Base-by-base conservation (phyloP, 2,888 invertebrate genomes). In the Anodontia alba region DNA sequence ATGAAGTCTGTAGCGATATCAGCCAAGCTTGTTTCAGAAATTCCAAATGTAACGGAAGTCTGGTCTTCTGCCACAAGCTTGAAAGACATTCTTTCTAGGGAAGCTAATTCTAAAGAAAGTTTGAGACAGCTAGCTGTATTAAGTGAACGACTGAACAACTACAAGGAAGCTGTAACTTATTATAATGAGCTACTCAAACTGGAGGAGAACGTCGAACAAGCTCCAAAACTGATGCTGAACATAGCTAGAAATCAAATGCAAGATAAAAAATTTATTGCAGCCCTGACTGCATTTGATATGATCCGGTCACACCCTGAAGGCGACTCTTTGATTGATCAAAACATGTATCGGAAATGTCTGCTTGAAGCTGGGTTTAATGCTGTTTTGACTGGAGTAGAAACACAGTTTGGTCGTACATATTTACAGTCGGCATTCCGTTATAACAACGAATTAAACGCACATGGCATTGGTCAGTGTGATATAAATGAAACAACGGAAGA, bases 1-100 rank as follows among this genome's bases (percentile, higher is more conserved):
- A 54, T 54, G 54, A 54, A 54, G n/a, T n/a, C 54, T 54, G 54
- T 54, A 12, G 54, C 54, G 8, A 26, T 54, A 54, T 54, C 54
- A 20, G 54, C 54, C 3, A 54, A 54, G 26, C 29, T 54, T 26
- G 54, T 54, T 5, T 12, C 54, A 23, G 54, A 12, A 12, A 54
- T 54, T 29, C 54, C 54, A 20, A 26, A 54, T 29, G 15, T 54
- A 26, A 10, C 26, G 3, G 26, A 54, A 26, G 29, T 54, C n/a
- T 54, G 54, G 54, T 23, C 54, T 26, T 54, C 54, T 8, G 54
- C 26, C 5, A 23, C 54, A 54, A 54, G 54, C 54, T 54, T 54
- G 29, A 26, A 54, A n/a, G 26, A 54, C 3, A 54, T 54, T 29
- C 29, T 54, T 29, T 23, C 10, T 8, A 54, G 15, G 12, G 54